Evolutionary conservation across 2,113 vertebrate species (phyloP), one percentile per base, ranked within the genome.

Genomic region (Chaetops frenatus): DNA sequence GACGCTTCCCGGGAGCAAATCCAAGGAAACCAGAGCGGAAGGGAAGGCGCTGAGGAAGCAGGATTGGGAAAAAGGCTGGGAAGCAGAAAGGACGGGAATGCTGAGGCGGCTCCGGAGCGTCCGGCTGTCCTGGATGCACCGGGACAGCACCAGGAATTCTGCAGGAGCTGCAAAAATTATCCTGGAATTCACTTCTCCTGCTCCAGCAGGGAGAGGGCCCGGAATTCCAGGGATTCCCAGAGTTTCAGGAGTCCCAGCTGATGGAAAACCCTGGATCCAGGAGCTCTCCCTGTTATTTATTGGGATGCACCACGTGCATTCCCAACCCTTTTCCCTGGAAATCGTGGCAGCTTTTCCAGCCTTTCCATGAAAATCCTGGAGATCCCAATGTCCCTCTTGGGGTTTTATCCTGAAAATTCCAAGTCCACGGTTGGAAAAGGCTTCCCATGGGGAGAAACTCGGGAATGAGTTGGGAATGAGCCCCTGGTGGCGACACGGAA

Each of bases 1-100:
- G 89, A 87, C 1, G 0, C 29, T 38, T 44, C 84, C 58, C 31
- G 2, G 21, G 72, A 69, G 78, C 65, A 48, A 10, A 81, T 45
- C 36, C 33, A 61, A 36, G 81, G 9, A 93, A 89, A 91, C 53
- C 22, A 12, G 78, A 73, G 64, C 2, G 1, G 77, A 83, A 94
- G 64, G 36, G 58, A 31, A 38, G 57, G 56, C 10, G 92, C 81
- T 54, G 11, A 95, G 81, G 51, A 84, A 60, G 95, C 88, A 85
- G 67, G 95, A 58, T 2, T 9, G n/a, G 56, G 45, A 8, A 54
- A 70, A 78, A 48, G 15, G 15, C 57, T 14, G 81, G 58, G 83
- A 74, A 94, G 92, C 33, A 74, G 45, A 94, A 96, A 61, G 31
- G 76, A 57, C 17, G 38, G 84, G 88, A 95, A 65, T 76, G 95